phyloP scores from a whole-genome alignment of 2,888 invertebrate species.

The Yponomeuta cagnagella region DNA sequence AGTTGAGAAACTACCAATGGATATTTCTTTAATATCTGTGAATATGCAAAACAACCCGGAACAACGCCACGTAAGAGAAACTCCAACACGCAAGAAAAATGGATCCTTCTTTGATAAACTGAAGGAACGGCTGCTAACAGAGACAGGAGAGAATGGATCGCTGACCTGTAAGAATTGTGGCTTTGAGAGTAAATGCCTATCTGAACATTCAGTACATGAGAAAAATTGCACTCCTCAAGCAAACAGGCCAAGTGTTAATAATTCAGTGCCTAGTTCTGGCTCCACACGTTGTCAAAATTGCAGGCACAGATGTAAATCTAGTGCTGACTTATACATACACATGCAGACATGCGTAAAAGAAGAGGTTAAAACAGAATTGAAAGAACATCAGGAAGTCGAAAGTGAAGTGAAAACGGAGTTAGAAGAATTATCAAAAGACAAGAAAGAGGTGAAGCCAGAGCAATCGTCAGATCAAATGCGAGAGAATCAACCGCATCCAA shows the following conservation, averaged over 20 bases:
- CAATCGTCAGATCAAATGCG: slow-evolving; percentile 43
- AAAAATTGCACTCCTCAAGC: slow-evolving; percentile 77
- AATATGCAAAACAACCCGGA: slow-evolving; percentile 27
- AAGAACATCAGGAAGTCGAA: slow-evolving; percentile 37
- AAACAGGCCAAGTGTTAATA: slow-evolving; percentile 51
- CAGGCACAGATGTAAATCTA: slow-evolving; percentile 90
- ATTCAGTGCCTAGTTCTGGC: slow-evolving; percentile 69
- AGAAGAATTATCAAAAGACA: slow-evolving; percentile 42
- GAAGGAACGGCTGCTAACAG: slow-evolving; percentile 82
- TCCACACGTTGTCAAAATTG: slow-evolving; percentile 91
- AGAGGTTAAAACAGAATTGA: slow-evolving; percentile 36
- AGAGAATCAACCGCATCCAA: slow-evolving; percentile 79
- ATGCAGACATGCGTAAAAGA: slow-evolving; percentile 80
- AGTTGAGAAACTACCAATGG: slow-evolving; percentile 40
- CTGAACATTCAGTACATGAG: slow-evolving; percentile 87
- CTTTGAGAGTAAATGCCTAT: slow-evolving; percentile 86
- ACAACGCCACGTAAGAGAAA: slow-evolving; percentile 38
- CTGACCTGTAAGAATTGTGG: slow-evolving; percentile 82
- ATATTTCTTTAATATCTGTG: slow-evolving; percentile 47
- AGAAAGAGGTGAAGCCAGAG: slow-evolving; percentile 45
- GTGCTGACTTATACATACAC: slow-evolving; percentile 85
- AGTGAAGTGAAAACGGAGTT: slow-evolving; percentile 34
- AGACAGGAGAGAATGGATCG: slow-evolving; percentile 79
- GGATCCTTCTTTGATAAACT: slow-evolving; percentile 89
- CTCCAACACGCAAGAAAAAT: slow-evolving; percentile 74